A percentile compares a stretch with the other conserved stretches of the same genome.
phyloP scores from a whole-genome alignment of 2,113 vertebrate species.

The Pitta sordida region DNA sequence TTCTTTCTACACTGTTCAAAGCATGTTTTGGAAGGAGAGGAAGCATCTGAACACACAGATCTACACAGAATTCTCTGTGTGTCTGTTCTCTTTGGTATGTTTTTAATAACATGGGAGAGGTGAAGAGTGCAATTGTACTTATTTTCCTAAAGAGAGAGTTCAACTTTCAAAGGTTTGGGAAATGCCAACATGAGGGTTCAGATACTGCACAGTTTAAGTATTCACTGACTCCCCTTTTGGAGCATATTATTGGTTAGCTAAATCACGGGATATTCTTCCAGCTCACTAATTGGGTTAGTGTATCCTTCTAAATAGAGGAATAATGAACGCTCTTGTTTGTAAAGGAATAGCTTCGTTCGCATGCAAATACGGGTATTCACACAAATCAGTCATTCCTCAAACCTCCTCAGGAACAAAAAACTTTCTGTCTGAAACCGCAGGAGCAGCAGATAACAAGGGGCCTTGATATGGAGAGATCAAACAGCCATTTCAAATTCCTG shows the following conservation, averaged over 20 bases:
- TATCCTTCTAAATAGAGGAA: conserved; percentile 57
- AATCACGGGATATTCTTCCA: conserved; percentile 33
- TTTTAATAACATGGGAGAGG: conserved; percentile 26
- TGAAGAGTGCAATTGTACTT: conserved; percentile 14
- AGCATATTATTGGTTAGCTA: conserved; percentile 33
- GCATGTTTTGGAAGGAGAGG: background rate
- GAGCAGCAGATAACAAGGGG: conserved; percentile 58
- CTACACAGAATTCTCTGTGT: background rate
- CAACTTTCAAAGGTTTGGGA: conserved; percentile 43
- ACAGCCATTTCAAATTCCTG: conserved; percentile 47
- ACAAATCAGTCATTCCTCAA: conserved; percentile 54
- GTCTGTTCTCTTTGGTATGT: background rate
- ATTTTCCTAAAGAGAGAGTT: background rate
- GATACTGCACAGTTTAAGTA: background rate
- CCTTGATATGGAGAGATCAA: conserved; percentile 61
- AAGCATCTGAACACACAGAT: background rate
- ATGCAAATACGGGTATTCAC: conserved; percentile 67
- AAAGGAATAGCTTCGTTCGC: conserved; percentile 49
- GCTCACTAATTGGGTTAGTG: conserved; percentile 54
- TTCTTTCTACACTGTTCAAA: conserved; percentile 27
- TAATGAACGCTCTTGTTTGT: conserved; percentile 54
- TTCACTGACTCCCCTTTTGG: background rate
- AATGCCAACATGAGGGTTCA: background rate
- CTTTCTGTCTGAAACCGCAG: conserved; percentile 43
- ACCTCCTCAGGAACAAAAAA: conserved; percentile 60